phyloP scores from a whole-genome alignment of 37 sponge, comb jelly and placozoan species.

The Ianthella basta region DNA sequence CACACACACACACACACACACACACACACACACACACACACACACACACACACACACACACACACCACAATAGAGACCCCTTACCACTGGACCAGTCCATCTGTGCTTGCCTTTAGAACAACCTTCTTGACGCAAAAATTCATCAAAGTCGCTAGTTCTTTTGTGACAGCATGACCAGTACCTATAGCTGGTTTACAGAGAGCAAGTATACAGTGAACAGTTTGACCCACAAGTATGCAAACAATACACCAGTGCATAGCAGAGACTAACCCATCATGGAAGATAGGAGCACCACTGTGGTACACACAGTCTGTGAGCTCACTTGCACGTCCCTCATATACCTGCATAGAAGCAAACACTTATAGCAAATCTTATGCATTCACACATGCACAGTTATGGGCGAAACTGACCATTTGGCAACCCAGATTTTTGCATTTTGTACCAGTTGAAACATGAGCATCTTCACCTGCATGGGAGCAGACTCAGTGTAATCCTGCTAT shows the following conservation, averaged over 20 bases:
- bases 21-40: no score
- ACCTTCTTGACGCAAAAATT: conserved; percentile 87
- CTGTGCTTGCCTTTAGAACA: conserved; percentile 84
- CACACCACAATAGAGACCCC: neutral
- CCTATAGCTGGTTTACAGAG: conserved; percentile 79
- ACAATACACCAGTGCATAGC: neutral
- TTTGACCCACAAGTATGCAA: neutral
- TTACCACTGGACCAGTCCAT: conserved; percentile 52
- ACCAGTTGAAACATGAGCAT: conserved; percentile 39
- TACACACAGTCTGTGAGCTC: conserved; percentile 63
- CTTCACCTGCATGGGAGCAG: neutral
- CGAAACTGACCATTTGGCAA: conserved; percentile 47
- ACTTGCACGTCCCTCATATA: conserved; percentile 50
- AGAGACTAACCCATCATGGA: conserved; percentile 89
- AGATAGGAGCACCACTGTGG: conserved; percentile 90
- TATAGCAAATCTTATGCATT: no score
- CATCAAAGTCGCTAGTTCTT: conserved; percentile 87
- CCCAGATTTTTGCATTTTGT: conserved; percentile 64
- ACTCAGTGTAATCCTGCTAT: neutral
- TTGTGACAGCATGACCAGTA: conserved; percentile 93
- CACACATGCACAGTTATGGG: no score
- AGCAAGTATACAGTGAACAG: neutral
- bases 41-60: neutral
- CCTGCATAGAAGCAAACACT: conserved; percentile 13
- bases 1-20: no score